Percentiles rank a stretch among this genome's conserved stretches.
Conservation (phyloP, 2,888 invertebrate genomes). For the Nephrotoma guestfalica region DNA sequence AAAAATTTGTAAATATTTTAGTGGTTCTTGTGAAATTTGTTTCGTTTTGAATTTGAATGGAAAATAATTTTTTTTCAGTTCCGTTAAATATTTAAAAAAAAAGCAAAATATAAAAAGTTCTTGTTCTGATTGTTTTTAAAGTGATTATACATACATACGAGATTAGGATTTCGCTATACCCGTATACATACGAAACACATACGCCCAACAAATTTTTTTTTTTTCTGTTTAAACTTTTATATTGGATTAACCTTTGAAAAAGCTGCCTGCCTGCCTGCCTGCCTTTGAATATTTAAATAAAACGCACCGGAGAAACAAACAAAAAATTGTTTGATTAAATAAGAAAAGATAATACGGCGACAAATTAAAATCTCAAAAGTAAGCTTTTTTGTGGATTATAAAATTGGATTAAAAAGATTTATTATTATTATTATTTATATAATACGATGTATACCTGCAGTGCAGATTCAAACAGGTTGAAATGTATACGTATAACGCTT, state of each 20-base stretch:
- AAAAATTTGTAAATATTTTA: background rate
- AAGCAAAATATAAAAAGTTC: background rate
- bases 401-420: background rate
- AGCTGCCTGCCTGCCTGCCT: background rate
- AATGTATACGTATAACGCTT: background rate
- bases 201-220: background rate
- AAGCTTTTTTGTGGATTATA: background rate
- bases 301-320: background rate
- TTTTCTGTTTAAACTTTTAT: background rate
- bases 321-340: background rate
- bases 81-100: background rate
- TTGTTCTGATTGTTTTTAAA: background rate
- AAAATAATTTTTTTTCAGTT: background rate
- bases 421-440: background rate
- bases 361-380: background rate
- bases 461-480: constrained; percentile 2
- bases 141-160: background rate
- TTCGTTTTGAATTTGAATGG: background rate
- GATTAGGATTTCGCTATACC: background rate
- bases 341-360: background rate
- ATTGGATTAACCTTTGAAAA: background rate
- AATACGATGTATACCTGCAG: background rate
- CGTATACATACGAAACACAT: background rate
- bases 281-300: background rate
- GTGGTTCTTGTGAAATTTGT: background rate